phyloP scores from a whole-genome alignment of 2,797 vertebrate genomes.

The Clarias platycephalus region DNA sequence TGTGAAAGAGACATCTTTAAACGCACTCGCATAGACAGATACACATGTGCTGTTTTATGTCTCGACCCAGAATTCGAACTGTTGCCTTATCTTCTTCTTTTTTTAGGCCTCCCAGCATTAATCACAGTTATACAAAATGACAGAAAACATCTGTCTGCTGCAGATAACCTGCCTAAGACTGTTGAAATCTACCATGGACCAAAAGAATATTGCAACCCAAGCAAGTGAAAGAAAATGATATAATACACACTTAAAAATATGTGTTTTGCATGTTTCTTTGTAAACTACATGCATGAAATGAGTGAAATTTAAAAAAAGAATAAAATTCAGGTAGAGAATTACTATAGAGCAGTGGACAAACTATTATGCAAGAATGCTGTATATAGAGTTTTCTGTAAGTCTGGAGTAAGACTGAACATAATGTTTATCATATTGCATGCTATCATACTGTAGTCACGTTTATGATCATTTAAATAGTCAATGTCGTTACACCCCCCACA shows the following conservation, averaged over 20 bases:
- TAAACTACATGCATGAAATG: neutral
- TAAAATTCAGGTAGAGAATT: neutral
- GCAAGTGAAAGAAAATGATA: constrained; percentile 13
- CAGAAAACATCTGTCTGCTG: constrained; percentile 40
- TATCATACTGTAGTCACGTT: neutral
- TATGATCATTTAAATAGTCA: neutral
- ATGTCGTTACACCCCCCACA: neutral
- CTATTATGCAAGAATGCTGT: neutral
- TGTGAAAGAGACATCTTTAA: constrained; percentile 36
- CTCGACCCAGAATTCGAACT: constrained; percentile 33
- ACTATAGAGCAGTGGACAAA: neutral
- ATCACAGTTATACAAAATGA: constrained; percentile 34
- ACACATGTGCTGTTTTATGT: constrained; percentile 13
- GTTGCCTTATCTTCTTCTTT: constrained; percentile 62
- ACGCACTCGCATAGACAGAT: constrained; percentile 34
- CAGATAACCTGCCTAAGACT: constrained; percentile 38
- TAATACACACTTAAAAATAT: neutral
- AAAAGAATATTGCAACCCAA: constrained; percentile 34
- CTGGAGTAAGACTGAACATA: neutral
- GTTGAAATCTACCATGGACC: constrained; percentile 24
- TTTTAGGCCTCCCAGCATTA: constrained; percentile 30
- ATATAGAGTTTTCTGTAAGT: neutral
- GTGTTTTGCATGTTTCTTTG: neutral
- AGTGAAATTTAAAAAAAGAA: too few species aligned
- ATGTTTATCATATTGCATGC: neutral